phyloP scores from a whole-genome alignment of 2,888 invertebrate species.

The Lamproptera curius region DNA sequence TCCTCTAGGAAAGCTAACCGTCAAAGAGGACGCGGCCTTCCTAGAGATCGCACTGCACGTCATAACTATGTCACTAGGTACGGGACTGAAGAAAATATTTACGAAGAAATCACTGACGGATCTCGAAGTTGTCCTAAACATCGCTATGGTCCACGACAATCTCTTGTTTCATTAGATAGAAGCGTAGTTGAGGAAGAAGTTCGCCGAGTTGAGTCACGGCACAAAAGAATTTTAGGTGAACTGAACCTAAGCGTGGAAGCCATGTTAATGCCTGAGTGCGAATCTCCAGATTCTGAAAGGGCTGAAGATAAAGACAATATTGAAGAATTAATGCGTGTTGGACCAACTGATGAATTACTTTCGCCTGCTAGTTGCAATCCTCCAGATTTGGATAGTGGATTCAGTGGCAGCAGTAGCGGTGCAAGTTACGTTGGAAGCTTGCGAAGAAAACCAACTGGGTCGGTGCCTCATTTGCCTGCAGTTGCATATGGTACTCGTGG shows the following conservation, averaged over 20 bases:
- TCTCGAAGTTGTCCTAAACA: conserved; percentile 72
- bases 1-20: conserved; percentile 67
- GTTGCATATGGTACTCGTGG: conserved; percentile 74
- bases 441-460: conserved; percentile 75
- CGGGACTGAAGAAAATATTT: conserved; percentile 91
- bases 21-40: conserved; percentile 64
- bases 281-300: conserved; percentile 81
- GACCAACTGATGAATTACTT: conserved; percentile 84
- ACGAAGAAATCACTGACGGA: conserved; percentile 87
- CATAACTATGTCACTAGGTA: conserved; percentile 88
- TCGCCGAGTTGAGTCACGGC: conserved; percentile 88
- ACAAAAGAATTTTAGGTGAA: conserved; percentile 90
- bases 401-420: conserved; percentile 90
- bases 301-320: conserved; percentile 80
- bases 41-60: conserved; percentile 67
- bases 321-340: conserved; percentile 82
- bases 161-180: conserved; percentile 82
- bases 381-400: conserved; percentile 88
- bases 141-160: conserved; percentile 73
- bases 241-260: conserved; percentile 92
- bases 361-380: conserved; percentile 82
- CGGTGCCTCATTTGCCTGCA: conserved; percentile 71
- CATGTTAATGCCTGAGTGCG: conserved; percentile 91
- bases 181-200: conserved; percentile 90
- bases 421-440: conserved; percentile 88